These are phyloP conservation scores for Diadegma fenestrale DNA, from an alignment of 2,888 invertebrate species.

Conservation along the genomic window DNA sequence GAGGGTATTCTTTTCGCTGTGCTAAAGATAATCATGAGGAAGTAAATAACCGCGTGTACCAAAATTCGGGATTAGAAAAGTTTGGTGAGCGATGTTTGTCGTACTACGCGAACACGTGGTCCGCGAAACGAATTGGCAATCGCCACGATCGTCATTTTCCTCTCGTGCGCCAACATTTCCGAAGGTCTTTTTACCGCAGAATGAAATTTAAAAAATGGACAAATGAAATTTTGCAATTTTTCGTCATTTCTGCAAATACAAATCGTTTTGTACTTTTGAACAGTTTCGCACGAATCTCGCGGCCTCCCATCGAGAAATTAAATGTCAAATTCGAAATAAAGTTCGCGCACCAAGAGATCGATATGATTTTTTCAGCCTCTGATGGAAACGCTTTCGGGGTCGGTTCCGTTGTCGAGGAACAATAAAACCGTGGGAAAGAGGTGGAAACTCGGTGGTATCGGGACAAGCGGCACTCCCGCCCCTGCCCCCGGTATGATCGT, in stretches of 20 bases:
- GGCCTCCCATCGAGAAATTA: not conserved
- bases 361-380: constrained; percentile 41
- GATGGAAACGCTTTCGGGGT: constrained; percentile 56
- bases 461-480: constrained; percentile 62
- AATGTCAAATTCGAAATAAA: not conserved
- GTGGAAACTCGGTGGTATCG: constrained; percentile 57
- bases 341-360: not conserved
- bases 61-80: constrained; percentile 14
- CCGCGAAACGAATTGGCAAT: constrained; percentile 24
- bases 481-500: constrained; percentile 51
- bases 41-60: constrained; percentile 6
- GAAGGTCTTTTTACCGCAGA: not conserved
- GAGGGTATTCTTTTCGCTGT: not conserved
- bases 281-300: not conserved
- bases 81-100: not conserved
- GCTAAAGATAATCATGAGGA: constrained; percentile 41
- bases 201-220: not conserved
- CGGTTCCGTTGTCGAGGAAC: constrained; percentile 52
- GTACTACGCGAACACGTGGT: constrained; percentile 34
- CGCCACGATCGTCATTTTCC: not conserved
- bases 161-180: not conserved
- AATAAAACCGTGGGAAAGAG: constrained; percentile 51
- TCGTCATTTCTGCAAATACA: not conserved
- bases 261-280: not conserved
- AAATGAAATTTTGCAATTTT: not conserved